Percentiles rank a stretch among this genome's conserved stretches.
These are phyloP conservation scores for Clavelina lepadiformis DNA, from an alignment of 23 tunicate species.

Conservation along the genomic window DNA sequence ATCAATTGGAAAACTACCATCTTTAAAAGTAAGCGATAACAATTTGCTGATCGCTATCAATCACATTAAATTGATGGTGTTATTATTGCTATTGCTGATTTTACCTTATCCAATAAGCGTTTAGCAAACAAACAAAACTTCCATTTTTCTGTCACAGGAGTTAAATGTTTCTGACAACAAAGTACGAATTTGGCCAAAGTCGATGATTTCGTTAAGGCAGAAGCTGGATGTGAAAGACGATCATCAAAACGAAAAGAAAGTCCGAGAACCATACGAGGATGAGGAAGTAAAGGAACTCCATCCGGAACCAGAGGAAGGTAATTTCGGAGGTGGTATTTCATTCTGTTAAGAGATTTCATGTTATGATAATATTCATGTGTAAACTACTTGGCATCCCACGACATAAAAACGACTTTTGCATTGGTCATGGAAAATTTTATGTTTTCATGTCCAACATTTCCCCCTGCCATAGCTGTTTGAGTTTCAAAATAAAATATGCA, in stretches of 20 bases:
- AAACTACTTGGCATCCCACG: no score
- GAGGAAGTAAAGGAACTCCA: constrained; percentile 24
- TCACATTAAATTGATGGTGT: neutral
- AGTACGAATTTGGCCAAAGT: constrained; percentile 57
- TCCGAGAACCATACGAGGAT: constrained; percentile 49
- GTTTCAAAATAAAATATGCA: no score
- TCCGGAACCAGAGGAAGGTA: constrained; percentile 37
- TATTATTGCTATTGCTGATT: neutral
- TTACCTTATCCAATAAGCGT: neutral
- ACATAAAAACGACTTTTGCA: no score
- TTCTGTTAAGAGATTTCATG: no score
- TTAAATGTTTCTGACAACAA: constrained; percentile 78
- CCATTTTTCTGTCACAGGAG: no score
- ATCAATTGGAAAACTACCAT: constrained; percentile 61
- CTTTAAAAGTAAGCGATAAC: constrained; percentile 30
- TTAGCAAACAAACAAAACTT: neutral
- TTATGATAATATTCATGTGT: no score
- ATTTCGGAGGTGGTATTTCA: no score
- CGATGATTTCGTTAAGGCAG: constrained; percentile 45
- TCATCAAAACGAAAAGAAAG: constrained; percentile 45
- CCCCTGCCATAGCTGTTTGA: no score
- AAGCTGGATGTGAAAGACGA: constrained; percentile 57
- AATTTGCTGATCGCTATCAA: neutral
- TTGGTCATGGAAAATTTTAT: no score
- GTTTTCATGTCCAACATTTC: no score